These are phyloP conservation scores for Lophochroa leadbeateri DNA, from an alignment of 2,113 vertebrate genomes.

Conservation along the genomic window DNA sequence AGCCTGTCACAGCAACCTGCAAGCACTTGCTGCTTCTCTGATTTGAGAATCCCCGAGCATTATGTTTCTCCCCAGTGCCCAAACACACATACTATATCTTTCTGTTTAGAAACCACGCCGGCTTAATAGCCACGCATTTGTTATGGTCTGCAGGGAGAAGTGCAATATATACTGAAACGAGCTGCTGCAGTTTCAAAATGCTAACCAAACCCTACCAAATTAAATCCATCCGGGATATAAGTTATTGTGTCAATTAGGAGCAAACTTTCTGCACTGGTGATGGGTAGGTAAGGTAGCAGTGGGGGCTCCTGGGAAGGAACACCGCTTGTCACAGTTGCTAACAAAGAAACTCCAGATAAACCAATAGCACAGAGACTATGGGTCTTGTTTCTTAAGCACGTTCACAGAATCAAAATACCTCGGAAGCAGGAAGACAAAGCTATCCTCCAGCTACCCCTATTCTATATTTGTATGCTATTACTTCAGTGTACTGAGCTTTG, in stretches of 20 bases:
- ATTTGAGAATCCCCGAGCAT: conserved; percentile 24
- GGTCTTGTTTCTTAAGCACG: not conserved
- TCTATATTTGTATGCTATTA: not conserved
- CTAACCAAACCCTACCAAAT: not conserved
- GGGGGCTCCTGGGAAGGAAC: not conserved
- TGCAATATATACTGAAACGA: not conserved
- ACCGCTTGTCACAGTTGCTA: not conserved
- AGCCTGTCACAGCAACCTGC: conserved; percentile 10
- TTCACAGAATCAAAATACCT: not conserved
- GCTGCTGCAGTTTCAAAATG: not conserved
- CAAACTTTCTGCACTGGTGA: not conserved
- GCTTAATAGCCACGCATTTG: conserved; percentile 20
- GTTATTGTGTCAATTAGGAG: not conserved
- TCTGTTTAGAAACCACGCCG: not conserved
- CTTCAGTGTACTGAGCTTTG: not conserved
- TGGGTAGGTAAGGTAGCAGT: not conserved
- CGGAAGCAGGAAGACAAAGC: not conserved
- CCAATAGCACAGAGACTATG: not conserved
- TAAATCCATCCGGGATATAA: not conserved
- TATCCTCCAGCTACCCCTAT: not conserved
- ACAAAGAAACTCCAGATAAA: not conserved
- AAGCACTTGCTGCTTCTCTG: not conserved
- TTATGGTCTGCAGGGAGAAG: conserved; percentile 28
- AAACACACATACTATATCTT: not conserved
- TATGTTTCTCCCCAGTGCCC: not conserved